Base-by-base conservation (phyloP, 1,140 invertebrate species). In the Branchinecta lindahli region DNA sequence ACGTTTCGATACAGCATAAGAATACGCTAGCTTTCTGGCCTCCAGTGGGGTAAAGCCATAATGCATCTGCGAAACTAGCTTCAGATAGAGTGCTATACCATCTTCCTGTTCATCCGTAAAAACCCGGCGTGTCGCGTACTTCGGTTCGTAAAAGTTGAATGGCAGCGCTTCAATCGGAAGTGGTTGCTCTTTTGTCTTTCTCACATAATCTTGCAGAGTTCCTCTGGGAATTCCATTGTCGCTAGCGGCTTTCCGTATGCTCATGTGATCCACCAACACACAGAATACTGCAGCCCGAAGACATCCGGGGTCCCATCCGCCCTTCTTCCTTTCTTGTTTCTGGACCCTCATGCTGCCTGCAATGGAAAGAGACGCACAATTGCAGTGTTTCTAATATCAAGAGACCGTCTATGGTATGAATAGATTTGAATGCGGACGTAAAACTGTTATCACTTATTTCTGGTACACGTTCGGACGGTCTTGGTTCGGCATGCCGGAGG, bases 21-120 rank as follows among this genome's bases (percentile, higher is more conserved):
- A 74, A 72, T 75, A 80, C 21, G 78, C 79, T 68, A 81, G 73
- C 72, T 76, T 76, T 44, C 73, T 72, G 18, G 80, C 74, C 15
- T 80, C 78, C 70, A 74, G 78, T 68, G 67, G 70, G 71, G 76
- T 52, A 12, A 79, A 74, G 0, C 78, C 52, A 61, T 61, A 61
- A 61, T 61, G 52, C 52, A 61, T 61, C 12, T 61, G 52, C 12
- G 12, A 61, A 61, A 61, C 52, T 15, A 61, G 52, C 18, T 61
- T 61, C 52, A 61, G 52, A 20, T 61, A 61, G 12, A 12, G 12
- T 12, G 52, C 52, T 15, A 61, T 12, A 20, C 12, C 52, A 20
- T 61, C 18, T 61, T 61, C 52, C 52, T 61, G 52, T 61, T 61
- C 52, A 15, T 61, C 52, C 18, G 52, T 61, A 4, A 61, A 61